These are phyloP conservation scores for Agelas oroides DNA, from an alignment of 37 sponge, comb jelly and placozoan genomes.

Conservation along the genomic window DNA sequence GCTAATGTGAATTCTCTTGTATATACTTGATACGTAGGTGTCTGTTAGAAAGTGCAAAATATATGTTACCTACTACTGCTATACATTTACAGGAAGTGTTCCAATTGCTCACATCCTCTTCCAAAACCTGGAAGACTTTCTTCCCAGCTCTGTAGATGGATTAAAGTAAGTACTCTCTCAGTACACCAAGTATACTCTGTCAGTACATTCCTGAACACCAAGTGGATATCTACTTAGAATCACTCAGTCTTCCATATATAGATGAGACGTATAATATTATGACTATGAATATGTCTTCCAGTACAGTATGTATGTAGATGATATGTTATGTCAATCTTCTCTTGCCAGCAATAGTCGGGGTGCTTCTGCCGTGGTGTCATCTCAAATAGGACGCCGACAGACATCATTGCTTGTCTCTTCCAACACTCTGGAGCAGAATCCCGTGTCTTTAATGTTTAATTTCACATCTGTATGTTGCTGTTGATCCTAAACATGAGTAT, in stretches of 20 bases:
- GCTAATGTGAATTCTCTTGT: too few relatives aligned
- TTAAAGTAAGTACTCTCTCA: slow-evolving; percentile 14
- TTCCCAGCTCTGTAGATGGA: slow-evolving; percentile 4
- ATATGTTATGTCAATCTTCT: too few relatives aligned
- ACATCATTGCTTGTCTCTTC: neutral
- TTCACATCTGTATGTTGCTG: slow-evolving; percentile 9
- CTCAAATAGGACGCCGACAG: slow-evolving; percentile 11
- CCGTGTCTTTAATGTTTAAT: slow-evolving; percentile 49
- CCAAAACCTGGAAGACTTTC: slow-evolving; percentile 44
- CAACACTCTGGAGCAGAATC: slow-evolving; percentile 11
- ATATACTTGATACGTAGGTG: too few relatives aligned
- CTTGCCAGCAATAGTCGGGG: slow-evolving; percentile 7
- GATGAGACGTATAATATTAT: too few relatives aligned
- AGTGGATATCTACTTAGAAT: too few relatives aligned
- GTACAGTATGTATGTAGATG: too few relatives aligned
- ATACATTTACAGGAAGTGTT: neutral
- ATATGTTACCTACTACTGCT: too few relatives aligned
- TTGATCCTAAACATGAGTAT: neutral
- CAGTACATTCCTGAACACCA: too few relatives aligned
- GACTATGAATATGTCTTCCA: too few relatives aligned
- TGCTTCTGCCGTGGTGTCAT: slow-evolving; percentile 58
- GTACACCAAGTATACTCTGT: too few relatives aligned
- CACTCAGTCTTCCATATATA: too few relatives aligned
- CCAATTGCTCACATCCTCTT: slow-evolving; percentile 21
- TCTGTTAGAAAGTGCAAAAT: too few relatives aligned